phyloP scores from a whole-genome alignment of 2,888 invertebrate genomes.

The Hirtodrosophila cameraria region DNA sequence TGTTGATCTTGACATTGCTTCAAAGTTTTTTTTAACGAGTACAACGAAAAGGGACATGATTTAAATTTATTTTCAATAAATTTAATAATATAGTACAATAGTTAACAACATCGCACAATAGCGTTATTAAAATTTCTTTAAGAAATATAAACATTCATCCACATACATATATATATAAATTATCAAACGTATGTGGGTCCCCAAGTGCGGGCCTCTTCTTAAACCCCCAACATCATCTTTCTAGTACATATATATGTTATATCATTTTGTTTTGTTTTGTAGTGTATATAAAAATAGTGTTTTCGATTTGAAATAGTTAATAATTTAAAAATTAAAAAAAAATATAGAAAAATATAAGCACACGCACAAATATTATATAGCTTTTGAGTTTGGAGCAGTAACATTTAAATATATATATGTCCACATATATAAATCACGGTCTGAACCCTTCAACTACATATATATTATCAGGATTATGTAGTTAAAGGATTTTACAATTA shows the following conservation, averaged over 20 bases:
- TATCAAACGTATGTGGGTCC: conserved; percentile 58
- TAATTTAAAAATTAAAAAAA: conserved; percentile 46
- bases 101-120: conserved; percentile 83
- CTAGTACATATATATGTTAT: conserved; percentile 27
- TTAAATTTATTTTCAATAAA: conserved; percentile 80
- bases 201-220: conserved; percentile 29
- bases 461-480: conserved; percentile 45
- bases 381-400: conserved; percentile 33
- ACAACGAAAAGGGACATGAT: conserved; percentile 65
- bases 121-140: conserved; percentile 83
- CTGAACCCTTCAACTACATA: conserved; percentile 28
- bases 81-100: conserved; percentile 80
- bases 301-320: conserved; percentile 55
- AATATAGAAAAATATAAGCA: conserved; percentile 33
- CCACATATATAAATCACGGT: conserved; percentile 42
- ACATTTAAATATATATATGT: conserved; percentile 7
- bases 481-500: conserved; percentile 27
- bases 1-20: conserved; percentile 22
- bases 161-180: conserved; percentile 67
- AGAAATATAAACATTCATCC: conserved; percentile 82
- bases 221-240: conserved; percentile 16
- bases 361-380: conserved; percentile 33
- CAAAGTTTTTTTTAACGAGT: conserved; percentile 47
- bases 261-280: conserved; percentile 21
- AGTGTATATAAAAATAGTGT: conserved; percentile 68